Evolutionary conservation across 2,113 vertebrate genomes (phyloP), one percentile per base, ranked within the genome.

Genomic region (Alethe castanea): DNA sequence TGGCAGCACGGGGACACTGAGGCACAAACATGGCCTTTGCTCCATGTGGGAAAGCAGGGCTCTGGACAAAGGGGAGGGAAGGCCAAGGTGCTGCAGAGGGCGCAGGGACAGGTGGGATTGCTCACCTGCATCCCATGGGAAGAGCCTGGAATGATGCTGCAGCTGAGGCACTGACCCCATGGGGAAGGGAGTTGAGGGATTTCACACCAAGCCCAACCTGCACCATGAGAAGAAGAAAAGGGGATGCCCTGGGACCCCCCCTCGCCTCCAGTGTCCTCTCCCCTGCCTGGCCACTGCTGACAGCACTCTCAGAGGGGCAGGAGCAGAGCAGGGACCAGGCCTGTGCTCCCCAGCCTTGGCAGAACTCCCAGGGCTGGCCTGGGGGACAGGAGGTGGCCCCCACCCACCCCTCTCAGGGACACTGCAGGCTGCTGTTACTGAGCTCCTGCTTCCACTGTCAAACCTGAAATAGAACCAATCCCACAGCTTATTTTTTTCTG

Each of bases 381-480:
- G 48, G 28, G 14, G 26, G 8, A 56, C 26, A 69, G 57, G 62
- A 67, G 54, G 25, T 31, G 67, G 10, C 76, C 36, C 29, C 47
- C 2, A 1, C 36, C 45, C 48, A 15, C 14, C 66, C 45, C 14
- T 29, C n/a, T 19, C 3, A 2, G 48, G 57, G 61, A 24, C 59
- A 42, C 35, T 59, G n/a, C 54, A 61, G 38, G 42, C 29, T 25
- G 29, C 47, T 66, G 35, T 86, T 66, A 59, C 77, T 42, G 59
- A 86, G 64, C 48, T 78, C 28, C 81, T 89, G 56, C 52, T 84
- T 50, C 72, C 72, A 59, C 40, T 26, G 26, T 14, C 56, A 19
- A 81, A 66, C 47, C 86, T 74, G 84, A 94, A 92, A 92, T 52
- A 87, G 64, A 84, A 91, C 12, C 69, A 74, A 26, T 74, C 56